Percentiles rank a stretch among this genome's conserved stretches.
Evolutionary conservation across 1,140 invertebrate species (phyloP).

Genomic region (Pteromalus puparum): DNA sequence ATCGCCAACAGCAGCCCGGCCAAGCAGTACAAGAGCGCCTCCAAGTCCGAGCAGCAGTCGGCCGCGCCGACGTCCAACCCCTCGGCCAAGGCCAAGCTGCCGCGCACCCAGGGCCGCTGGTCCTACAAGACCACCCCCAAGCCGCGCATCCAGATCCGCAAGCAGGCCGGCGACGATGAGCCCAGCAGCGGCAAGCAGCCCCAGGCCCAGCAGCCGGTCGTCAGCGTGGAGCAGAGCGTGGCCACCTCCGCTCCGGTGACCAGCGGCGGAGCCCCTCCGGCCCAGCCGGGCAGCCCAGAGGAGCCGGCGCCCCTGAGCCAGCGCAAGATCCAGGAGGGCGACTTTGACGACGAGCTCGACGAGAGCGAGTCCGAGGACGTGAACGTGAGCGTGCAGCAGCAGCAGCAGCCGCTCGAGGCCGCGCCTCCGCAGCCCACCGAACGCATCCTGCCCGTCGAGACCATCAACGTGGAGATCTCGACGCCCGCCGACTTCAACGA

Average conservation of each 20-base stretch:
- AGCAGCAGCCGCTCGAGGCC: conserved; percentile 61
- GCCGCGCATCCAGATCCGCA: conserved; percentile 87
- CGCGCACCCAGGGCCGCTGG: conserved; percentile 87
- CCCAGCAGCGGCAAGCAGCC: conserved; percentile 50
- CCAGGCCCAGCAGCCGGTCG: neutral
- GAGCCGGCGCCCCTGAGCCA: conserved; percentile 56
- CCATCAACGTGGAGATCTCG: conserved; percentile 89
- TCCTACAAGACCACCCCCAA: conserved; percentile 92
- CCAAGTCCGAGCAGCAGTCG: conserved; percentile 58
- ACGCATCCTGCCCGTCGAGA: conserved; percentile 80
- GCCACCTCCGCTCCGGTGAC: conserved; percentile 55
- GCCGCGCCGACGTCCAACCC: conserved; percentile 41
- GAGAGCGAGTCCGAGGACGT: conserved; percentile 77
- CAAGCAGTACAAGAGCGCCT: conserved; percentile 57
- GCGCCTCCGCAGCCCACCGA: conserved; percentile 66
- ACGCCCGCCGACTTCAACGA: conserved; percentile 89
- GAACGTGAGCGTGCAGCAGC: conserved; percentile 64
- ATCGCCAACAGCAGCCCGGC: conserved; percentile 57
- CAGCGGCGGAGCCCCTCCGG: conserved; percentile 12
- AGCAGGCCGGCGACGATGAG: conserved; percentile 79
- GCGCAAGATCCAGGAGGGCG: conserved; percentile 55
- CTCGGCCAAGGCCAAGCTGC: conserved; percentile 82
- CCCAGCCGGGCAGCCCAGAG: conserved; percentile 42
- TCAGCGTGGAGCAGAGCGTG: neutral
- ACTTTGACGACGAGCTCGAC: conserved; percentile 80